Evolutionary conservation across 2,113 vertebrate species (phyloP).

Genomic region (Lasiurus cinereus): DNA sequence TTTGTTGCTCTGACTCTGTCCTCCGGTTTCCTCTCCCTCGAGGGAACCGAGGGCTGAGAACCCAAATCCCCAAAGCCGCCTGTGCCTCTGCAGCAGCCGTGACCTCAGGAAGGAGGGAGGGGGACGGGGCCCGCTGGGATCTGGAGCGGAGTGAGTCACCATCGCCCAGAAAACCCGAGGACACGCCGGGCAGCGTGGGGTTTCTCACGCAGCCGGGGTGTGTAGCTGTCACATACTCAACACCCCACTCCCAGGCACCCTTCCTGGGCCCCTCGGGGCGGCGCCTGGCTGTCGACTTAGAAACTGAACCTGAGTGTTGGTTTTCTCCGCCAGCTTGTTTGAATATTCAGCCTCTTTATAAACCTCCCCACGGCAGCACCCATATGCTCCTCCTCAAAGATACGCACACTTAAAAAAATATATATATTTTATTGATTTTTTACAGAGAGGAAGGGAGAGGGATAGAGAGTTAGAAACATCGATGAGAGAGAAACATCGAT

Average conservation of each 20-base stretch:
- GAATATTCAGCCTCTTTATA: slow-evolving; percentile 72
- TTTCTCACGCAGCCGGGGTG: neutral
- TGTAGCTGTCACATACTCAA: neutral
- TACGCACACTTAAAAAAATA: no score
- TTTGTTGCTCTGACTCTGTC: neutral
- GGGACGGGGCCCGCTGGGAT: neutral
- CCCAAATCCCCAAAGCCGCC: neutral
- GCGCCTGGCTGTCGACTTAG: slow-evolving; percentile 42
- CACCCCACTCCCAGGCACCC: neutral
- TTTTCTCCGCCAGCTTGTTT: slow-evolving; percentile 47
- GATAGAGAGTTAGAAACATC: no score
- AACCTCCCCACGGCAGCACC: slow-evolving; percentile 32
- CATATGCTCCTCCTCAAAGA: slow-evolving; percentile 65
- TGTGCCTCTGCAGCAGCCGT: neutral
- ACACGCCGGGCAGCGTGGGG: neutral
- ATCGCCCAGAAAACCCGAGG: neutral
- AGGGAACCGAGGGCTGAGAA: neutral
- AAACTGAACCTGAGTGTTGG: slow-evolving; percentile 16
- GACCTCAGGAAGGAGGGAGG: neutral
- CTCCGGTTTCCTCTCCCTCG: neutral
- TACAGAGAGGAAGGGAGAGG: no score
- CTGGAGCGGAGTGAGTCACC: neutral
- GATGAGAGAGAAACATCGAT: no score
- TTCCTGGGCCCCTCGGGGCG: slow-evolving; percentile 1
- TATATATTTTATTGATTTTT: no score